phyloP scores from a whole-genome alignment of 2,113 vertebrate species.

The Charadrius vociferus region DNA sequence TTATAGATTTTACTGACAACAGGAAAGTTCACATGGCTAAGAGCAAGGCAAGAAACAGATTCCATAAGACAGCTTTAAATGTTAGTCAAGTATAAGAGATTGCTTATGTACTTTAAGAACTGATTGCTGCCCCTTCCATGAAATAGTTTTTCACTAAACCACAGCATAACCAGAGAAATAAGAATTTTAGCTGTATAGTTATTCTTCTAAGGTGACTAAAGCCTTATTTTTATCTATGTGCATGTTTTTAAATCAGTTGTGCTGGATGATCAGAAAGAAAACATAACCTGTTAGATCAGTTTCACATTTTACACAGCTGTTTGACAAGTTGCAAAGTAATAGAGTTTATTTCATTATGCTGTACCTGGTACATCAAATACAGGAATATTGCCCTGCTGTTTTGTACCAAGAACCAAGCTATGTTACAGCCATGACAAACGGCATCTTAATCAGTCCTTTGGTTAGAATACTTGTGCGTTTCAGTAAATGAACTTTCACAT shows the following conservation, averaged over 20 bases:
- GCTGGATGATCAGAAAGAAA: background rate
- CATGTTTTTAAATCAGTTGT: background rate
- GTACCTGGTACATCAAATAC: background rate
- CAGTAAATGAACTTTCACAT: background rate
- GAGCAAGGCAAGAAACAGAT: slow-evolving; percentile 67
- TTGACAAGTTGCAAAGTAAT: slow-evolving; percentile 31
- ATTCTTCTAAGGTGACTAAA: background rate
- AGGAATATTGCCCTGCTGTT: background rate
- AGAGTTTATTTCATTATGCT: slow-evolving; percentile 10
- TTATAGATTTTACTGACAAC: slow-evolving; percentile 74
- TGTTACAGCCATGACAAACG: background rate
- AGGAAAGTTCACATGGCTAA: slow-evolving; percentile 73
- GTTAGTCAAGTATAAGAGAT: slow-evolving; percentile 58
- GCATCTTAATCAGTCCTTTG: background rate
- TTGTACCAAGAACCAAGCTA: background rate
- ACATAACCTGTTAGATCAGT: background rate
- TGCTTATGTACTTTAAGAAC: slow-evolving; percentile 47
- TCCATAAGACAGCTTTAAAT: slow-evolving; percentile 72
- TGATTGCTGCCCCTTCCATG: slow-evolving; percentile 4
- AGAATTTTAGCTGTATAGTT: background rate
- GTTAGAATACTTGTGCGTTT: background rate
- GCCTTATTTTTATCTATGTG: background rate
- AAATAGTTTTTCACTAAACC: background rate
- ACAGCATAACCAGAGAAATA: background rate
- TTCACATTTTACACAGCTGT: slow-evolving; percentile 39